Evolutionary conservation across 2,113 vertebrate genomes (phyloP).

Genomic region (Pongo abelii): DNA sequence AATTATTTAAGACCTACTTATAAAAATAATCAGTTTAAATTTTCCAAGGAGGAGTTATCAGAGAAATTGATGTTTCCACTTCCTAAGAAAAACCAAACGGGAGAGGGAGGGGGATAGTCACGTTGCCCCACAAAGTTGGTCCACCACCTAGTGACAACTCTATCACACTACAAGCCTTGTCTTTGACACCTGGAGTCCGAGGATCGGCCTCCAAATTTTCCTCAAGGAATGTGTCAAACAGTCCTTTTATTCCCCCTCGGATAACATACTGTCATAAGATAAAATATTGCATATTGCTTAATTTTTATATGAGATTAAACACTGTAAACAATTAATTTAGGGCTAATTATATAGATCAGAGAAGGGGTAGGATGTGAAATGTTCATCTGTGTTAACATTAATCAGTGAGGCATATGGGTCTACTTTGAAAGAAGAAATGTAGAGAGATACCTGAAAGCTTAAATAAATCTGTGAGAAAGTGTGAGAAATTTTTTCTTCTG

Average conservation of each 20-base stretch:
- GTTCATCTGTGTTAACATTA: neutral
- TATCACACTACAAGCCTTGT: neutral
- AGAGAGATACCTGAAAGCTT: neutral
- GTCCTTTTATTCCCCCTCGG: neutral
- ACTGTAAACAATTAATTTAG: neutral
- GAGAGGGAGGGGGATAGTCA: accelerated
- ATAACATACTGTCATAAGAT: neutral
- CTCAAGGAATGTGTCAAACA: neutral
- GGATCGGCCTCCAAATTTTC: neutral
- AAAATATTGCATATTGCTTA: neutral
- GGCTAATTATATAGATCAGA: neutral
- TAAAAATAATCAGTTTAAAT: neutral
- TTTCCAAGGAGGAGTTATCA: neutral
- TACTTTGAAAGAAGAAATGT: neutral
- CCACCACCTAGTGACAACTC: constrained; percentile 60
- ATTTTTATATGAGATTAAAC: neutral
- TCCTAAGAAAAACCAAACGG: neutral
- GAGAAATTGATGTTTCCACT: neutral
- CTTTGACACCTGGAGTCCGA: neutral
- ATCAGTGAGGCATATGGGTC: neutral
- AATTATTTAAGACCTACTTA: neutral
- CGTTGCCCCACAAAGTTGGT: neutral
- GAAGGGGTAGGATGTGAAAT: neutral
- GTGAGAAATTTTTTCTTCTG: neutral
- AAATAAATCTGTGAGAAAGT: neutral